phyloP scores from a whole-genome alignment of 2,888 invertebrate genomes.

The Formica aserva region DNA sequence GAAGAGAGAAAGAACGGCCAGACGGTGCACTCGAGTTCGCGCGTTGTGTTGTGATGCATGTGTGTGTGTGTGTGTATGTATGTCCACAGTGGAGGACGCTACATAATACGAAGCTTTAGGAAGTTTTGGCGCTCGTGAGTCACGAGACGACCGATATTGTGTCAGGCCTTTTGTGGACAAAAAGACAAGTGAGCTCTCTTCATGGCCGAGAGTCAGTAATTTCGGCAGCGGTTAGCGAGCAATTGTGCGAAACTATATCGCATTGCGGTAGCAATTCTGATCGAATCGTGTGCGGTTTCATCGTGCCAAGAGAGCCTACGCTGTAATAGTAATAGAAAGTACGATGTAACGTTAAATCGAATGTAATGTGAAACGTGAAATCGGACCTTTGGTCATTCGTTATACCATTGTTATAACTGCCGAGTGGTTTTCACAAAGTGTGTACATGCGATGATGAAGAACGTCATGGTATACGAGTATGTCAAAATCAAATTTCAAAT shows the following conservation, averaged over 20 bases:
- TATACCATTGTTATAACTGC: conserved; percentile 17
- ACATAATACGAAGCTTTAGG: conserved; percentile 46
- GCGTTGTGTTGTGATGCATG: background rate
- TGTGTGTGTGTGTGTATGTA: background rate
- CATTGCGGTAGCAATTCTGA: conserved; percentile 40
- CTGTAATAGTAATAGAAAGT: conserved; percentile 49
- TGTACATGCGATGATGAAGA: conserved; percentile 2
- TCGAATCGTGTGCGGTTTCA: conserved; percentile 52
- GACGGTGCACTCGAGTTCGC: conserved; percentile 46
- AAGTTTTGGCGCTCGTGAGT: conserved; percentile 36
- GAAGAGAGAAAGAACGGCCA: conserved; percentile 50
- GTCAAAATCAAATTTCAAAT: conserved; percentile 35
- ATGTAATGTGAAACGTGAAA: conserved; percentile 49
- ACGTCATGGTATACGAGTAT: background rate
- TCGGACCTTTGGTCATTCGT: conserved; percentile 20
- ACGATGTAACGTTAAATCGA: conserved; percentile 44
- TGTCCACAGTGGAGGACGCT: conserved; percentile 9
- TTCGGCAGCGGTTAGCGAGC: conserved; percentile 50
- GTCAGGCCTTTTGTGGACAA: conserved; percentile 47
- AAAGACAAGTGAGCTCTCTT: conserved; percentile 53
- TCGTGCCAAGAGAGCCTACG: conserved; percentile 37
- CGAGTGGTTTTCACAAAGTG: conserved; percentile 8
- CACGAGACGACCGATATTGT: conserved; percentile 39
- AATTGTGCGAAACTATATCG: conserved; percentile 50
- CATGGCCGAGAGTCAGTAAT: conserved; percentile 49